Evolutionary conservation across 2,888 invertebrate genomes (phyloP), one percentile per base, ranked within the genome.

Genomic region (Cybosia mesomella): DNA sequence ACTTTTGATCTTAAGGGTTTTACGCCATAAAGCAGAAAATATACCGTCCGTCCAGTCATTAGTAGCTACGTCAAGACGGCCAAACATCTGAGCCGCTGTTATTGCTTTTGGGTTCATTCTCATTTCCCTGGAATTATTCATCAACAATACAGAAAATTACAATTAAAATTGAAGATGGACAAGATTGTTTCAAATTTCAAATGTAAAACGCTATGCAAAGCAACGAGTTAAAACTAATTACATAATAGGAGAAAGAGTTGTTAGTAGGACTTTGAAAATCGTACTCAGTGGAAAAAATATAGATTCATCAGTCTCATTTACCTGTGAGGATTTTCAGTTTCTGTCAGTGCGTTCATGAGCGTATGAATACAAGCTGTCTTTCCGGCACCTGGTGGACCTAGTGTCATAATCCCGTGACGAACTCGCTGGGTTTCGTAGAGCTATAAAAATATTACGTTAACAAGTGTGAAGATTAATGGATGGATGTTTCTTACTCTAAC

Each of bases 41-140:
- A 99, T 99, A 9, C 99, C 99, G 89, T 99, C 99, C 0, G 99
- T 99, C 99, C 99, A 99, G 87, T 99, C 99, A 86, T 99, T 99
- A 1, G 99, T 99, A 3, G 99, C 99, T 0, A 99, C 99, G 87
- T 99, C 99, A 28, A 99, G 94, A 36, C 98, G 96, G 0, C 99
- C 99, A 88, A 99, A 99, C 99, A 99, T 99, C 95, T 99, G 99
- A 0, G 99, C 97, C 0, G 99, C 98, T 18, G 99, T 99, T 84
- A 99, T 99, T 21, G 99, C 98, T 94, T 99, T 99, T 0, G 99
- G 99, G 92, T 99, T 99, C 99, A 99, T 99, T 77, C 99, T 95
- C 98, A 99, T 98, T 95, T 99, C 99, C 77, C 97, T 96, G 82
- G 49, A 87, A 88, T 71, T n/a, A 3, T 13, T 36, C 32, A 32